Conservation (phyloP, 2,888 invertebrate species). For the Zelleria hepariella region DNA sequence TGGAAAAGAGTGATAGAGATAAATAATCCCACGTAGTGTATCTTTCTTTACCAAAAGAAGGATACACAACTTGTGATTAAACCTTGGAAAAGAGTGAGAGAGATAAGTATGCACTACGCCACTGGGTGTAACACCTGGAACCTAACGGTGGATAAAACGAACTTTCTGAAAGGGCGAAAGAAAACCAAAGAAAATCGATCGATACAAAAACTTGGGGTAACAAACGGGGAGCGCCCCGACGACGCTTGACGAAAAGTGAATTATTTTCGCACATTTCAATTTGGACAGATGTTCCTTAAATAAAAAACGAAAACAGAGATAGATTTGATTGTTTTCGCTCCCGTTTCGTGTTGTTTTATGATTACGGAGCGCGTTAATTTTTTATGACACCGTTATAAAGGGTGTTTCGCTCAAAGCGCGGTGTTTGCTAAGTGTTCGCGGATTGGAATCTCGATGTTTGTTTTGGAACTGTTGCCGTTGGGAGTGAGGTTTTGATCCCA, state of each 20-base stretch:
- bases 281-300: slow-evolving; percentile 6
- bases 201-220: not conserved
- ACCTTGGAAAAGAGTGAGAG: too few species aligned
- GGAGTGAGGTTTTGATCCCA: not conserved
- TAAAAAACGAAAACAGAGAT: not conserved
- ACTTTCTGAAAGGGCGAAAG: not conserved
- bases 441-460: not conserved
- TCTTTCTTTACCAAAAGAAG: too few species aligned
- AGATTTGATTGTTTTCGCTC: not conserved
- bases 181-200: not conserved
- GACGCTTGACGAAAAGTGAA: slow-evolving; percentile 15
- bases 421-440: not conserved
- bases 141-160: too few species aligned
- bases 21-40: too few species aligned
- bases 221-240: not conserved
- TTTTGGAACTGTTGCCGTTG: not conserved
- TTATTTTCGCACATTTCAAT: slow-evolving; percentile 14
- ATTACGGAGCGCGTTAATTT: slow-evolving; percentile 3
- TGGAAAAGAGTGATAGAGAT: too few species aligned
- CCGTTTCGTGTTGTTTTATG: not conserved
- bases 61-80: too few species aligned
- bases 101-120: too few species aligned
- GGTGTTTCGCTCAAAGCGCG: slow-evolving; percentile 1
- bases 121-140: too few species aligned
- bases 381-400: not conserved